Evolutionary conservation across 92 coral and sea anemone genomes (phyloP).

Genomic region (Pocillopora meandrina): DNA sequence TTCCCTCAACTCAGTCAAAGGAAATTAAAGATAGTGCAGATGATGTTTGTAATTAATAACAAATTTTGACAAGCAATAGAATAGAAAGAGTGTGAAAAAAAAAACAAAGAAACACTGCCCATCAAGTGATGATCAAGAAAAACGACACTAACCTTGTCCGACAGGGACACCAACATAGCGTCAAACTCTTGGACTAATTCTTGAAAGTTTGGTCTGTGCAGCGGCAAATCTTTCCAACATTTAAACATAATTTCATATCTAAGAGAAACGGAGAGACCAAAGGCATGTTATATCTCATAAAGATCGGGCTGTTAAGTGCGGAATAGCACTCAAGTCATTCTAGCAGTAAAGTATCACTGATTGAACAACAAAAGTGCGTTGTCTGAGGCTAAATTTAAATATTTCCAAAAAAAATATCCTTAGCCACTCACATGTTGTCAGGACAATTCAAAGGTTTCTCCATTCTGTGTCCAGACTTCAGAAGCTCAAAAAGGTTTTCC

Average conservation of each 20-base stretch:
- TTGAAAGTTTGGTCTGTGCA: slow-evolving; percentile 80
- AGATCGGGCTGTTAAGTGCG: too few relatives aligned
- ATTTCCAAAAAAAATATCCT: neutral
- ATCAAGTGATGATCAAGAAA: neutral
- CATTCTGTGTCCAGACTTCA: slow-evolving; percentile 97
- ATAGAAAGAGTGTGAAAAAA: neutral
- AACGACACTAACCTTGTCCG: slow-evolving; percentile 65
- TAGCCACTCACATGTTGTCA: slow-evolving; percentile 76
- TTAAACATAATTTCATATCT: slow-evolving; percentile 84
- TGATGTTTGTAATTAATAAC: neutral
- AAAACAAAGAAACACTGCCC: neutral
- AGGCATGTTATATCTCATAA: neutral
- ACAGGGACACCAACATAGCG: slow-evolving; percentile 68
- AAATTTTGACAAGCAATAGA: neutral
- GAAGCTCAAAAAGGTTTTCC: slow-evolving; percentile 88
- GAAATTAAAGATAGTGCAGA: neutral
- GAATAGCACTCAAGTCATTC: too few relatives aligned
- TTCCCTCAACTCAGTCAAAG: neutral
- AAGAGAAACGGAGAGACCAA: neutral
- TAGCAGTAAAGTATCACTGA: too few relatives aligned
- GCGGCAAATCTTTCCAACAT: slow-evolving; percentile 92
- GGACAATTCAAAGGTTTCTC: slow-evolving; percentile 93
- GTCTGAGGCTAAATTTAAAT: neutral
- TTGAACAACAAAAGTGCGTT: too few relatives aligned
- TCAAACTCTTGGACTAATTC: slow-evolving; percentile 86